A percentile compares a stretch with the other conserved stretches of the same genome.
phyloP scores from a whole-genome alignment of 2,888 invertebrate genomes.

The Acanthopleura granulata region DNA sequence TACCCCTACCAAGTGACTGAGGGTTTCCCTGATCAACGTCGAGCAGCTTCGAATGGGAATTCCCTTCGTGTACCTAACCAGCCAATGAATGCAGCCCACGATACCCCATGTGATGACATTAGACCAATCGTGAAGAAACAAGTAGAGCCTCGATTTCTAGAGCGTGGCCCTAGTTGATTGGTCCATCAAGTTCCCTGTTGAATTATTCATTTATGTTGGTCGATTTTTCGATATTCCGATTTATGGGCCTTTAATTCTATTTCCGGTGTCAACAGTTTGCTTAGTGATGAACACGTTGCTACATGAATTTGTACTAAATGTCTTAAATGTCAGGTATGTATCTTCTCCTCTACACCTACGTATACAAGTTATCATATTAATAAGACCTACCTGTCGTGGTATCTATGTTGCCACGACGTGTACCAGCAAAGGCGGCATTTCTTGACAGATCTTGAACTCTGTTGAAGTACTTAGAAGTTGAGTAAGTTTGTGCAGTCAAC shows the following conservation, averaged over 20 bases:
- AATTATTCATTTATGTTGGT: constrained; percentile 21
- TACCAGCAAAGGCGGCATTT: too few species aligned
- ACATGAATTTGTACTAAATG: too few species aligned
- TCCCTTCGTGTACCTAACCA: constrained; percentile 37
- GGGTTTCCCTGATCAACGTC: constrained; percentile 17
- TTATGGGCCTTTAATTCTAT: background rate
- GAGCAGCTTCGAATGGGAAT: constrained; percentile 41
- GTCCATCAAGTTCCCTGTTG: constrained; percentile 24
- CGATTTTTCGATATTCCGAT: background rate
- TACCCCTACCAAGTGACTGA: background rate
- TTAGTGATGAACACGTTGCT: background rate
- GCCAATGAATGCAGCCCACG: constrained; percentile 58
- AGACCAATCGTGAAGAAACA: constrained; percentile 55
- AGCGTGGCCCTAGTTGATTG: constrained; percentile 60
- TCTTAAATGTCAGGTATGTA: too few species aligned
- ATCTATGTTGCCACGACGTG: too few species aligned
- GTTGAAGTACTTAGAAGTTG: too few species aligned
- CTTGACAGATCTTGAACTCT: too few species aligned
- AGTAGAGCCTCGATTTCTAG: constrained; percentile 47
- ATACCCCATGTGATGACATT: constrained; percentile 27
- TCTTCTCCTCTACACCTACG: too few species aligned
- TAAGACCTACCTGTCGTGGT: too few species aligned
- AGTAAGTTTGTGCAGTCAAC: too few species aligned
- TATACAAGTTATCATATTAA: too few species aligned
- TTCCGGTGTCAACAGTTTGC: constrained; percentile 18